Base-by-base conservation (phyloP, 2,888 invertebrate genomes). In the Daptonema setosum region DNA sequence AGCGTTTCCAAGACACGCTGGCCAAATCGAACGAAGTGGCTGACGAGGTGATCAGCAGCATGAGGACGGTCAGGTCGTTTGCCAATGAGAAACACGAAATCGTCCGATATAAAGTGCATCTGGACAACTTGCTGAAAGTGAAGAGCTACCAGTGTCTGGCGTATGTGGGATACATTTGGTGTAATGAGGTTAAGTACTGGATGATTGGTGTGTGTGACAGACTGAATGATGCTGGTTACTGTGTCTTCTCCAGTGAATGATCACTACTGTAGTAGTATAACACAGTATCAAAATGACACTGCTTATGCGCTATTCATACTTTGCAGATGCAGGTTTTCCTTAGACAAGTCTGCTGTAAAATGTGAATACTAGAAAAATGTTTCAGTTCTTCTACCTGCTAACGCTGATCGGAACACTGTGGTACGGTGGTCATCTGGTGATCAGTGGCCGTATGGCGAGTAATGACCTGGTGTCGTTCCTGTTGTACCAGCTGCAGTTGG, bases 21-120 rank as follows among this genome's bases (percentile, higher is more conserved):
- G 73, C 73, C 3, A 65, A 67, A 50, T 71, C 71, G 1, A 74
- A 74, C 60, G 66, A 70, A 54, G 68, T 72, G 26, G 74, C 74
- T 2, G 73, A 73, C 55, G 73, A 74, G 58, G 68, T 69, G 1
- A 61, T 71, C 11, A 68, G 72, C 5, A 67, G 71, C 1, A 72
- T 74, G 66, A 62, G 72, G 53, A 74, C 73, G 3, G 73, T 74
- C 2, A 67, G 72, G 54, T 70, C 70, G 47, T 74, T 74, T 62
- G 73, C 73, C 28, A 72, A 70, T 58, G 74, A 74, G 58, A 55
- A 57, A 5, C 63, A 63, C 28, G 74, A 74, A 60, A 60, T 63
- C 24, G 51, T 57, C 2, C 58, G 71, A 26, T 74, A 73, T 61
- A 64, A 64, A 20, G 43, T 54, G 5, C 60, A 60, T 28, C 57